Percentiles rank a stretch among this genome's conserved stretches.
Evolutionary conservation across 1,140 invertebrate genomes (phyloP).

Genomic region (Drosophila oshimai): DNA sequence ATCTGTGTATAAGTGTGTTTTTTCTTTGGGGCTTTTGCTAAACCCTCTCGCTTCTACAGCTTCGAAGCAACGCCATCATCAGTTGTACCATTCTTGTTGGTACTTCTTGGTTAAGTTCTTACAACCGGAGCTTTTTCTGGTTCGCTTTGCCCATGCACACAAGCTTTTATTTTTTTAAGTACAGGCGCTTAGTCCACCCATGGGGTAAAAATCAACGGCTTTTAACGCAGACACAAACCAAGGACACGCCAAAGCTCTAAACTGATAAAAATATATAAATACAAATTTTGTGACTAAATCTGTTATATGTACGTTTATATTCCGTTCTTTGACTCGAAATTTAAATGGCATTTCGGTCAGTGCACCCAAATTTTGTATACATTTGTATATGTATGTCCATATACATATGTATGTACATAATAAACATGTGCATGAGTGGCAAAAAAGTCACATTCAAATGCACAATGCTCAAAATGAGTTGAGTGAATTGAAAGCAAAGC

Average conservation of each 20-base stretch:
- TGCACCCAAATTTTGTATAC: no score
- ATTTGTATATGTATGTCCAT: no score
- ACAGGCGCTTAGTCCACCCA: neutral
- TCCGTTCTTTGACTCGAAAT: no score
- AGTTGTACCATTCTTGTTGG: slow-evolving; percentile 61
- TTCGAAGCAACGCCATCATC: slow-evolving; percentile 42
- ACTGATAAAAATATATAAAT: no score
- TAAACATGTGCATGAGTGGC: no score
- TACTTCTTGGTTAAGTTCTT: slow-evolving; percentile 67
- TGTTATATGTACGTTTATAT: no score
- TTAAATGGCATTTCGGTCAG: no score
- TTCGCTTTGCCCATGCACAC: slow-evolving; percentile 5
- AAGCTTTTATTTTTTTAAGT: neutral
- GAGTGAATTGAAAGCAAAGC: no score
- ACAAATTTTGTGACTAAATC: no score
- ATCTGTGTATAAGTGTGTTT: neutral
- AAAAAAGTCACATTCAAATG: no score
- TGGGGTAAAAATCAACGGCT: neutral
- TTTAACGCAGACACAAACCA: neutral
- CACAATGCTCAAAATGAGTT: no score
- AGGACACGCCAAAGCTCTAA: neutral
- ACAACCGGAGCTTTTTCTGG: slow-evolving; percentile 57
- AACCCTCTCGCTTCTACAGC: slow-evolving; percentile 13
- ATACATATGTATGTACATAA: no score
- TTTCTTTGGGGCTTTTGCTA: slow-evolving; percentile 9